These are phyloP conservation scores for Spinus pinus DNA, from an alignment of 2,797 vertebrate genomes.

Conservation along the genomic window DNA sequence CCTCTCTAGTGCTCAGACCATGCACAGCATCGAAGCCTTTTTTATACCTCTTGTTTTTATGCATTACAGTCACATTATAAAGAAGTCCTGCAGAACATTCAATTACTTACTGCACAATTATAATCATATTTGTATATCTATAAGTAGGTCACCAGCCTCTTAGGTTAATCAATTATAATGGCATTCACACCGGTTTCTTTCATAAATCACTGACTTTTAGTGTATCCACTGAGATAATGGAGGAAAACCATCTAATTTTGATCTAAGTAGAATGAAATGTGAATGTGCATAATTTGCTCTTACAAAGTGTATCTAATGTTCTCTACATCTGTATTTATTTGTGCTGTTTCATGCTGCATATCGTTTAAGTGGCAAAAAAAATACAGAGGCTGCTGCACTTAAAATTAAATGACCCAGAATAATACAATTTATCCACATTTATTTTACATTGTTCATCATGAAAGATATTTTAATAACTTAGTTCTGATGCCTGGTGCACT, in stretches of 20 bases:
- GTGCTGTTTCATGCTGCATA: conserved; percentile 33
- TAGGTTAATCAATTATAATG: conserved; percentile 68
- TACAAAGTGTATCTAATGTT: conserved; percentile 55
- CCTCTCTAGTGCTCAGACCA: neutral
- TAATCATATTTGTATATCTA: conserved; percentile 64
- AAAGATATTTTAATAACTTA: conserved; percentile 43
- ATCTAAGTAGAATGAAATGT: conserved; percentile 58
- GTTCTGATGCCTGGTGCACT: conserved; percentile 17
- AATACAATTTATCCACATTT: conserved; percentile 35
- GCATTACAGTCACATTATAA: conserved; percentile 21
- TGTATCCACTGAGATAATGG: conserved; percentile 62
- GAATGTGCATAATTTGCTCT: conserved; percentile 36
- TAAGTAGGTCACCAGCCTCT: conserved; percentile 55
- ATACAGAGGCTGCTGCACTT: conserved; percentile 15
- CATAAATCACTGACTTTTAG: conserved; percentile 71
- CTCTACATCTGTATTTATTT: conserved; percentile 56
- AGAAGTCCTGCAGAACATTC: conserved; percentile 56
- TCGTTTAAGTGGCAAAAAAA: conserved; percentile 54
- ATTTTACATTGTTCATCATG: conserved; percentile 28
- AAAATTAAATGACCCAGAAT: conserved; percentile 56
- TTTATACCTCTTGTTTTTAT: conserved; percentile 1
- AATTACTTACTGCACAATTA: conserved; percentile 62
- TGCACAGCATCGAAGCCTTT: neutral
- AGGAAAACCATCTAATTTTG: conserved; percentile 61
- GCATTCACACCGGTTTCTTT: conserved; percentile 42